Base-by-base conservation (phyloP, 2,888 invertebrate genomes). In the Hyles lineata region DNA sequence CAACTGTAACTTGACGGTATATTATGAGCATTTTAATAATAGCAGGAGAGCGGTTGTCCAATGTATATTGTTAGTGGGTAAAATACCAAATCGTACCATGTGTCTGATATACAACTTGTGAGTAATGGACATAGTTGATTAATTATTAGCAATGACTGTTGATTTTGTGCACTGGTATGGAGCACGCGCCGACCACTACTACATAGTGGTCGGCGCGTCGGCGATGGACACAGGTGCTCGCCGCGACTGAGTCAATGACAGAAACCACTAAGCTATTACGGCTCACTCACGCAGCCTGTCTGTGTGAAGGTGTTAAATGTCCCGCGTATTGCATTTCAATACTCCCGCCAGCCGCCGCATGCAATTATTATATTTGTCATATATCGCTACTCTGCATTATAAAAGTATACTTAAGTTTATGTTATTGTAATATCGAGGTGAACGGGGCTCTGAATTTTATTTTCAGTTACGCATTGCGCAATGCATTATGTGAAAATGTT, bases 231-330 rank as follows among this genome's bases (percentile, higher is more conserved):
- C 60, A 11, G 11, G 9, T 43, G 11, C 23, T 11, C 11, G 15
- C 67, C 23, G 23, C 43, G 43, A 21, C 4, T 62, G 15, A 63
- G 21, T 35, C 63, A 43, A 63, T 63, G 35, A 43, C 43, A 15
- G 63, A 23, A 67, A 67, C 67, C 50, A 67, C 67, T 50, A 50
- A 67, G 50, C 67, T 50, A 50, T 67, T 67, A 50, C 23, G 50
- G 23, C 25, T 67, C 67, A 50, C 67, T 50, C 67, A 67, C 67
- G 67, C 25, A 63, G 50, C 67, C 35, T 35, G 63, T 35, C 23
- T 25, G 67, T 43, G 63, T 67, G 50, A 67, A 67, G 17, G 67
- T 67, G 67, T 67, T 67, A 67, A 67, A 67, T 67, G 43, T 67
- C 67, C 43, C 50, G 67, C 23, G 67, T 25, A 50, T 67, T 67